Percentiles rank a stretch among this genome's conserved stretches.
These are phyloP conservation scores for Liodrosophila aerea DNA, from an alignment of 2,888 invertebrate species.

Conservation along the genomic window DNA sequence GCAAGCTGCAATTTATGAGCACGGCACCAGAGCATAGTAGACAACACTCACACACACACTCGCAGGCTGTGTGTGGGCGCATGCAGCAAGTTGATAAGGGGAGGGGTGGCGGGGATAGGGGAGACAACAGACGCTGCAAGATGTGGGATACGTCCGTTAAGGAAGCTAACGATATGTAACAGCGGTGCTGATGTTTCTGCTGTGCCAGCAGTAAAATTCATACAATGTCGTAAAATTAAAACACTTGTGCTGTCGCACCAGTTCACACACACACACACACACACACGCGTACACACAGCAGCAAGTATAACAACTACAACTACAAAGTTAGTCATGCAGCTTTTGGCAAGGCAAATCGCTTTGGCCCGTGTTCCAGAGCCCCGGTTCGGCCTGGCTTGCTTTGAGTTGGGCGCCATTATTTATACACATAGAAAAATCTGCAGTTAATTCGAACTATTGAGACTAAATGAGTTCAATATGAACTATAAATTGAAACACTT, in stretches of 20 bases:
- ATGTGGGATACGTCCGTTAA: constrained; percentile 76
- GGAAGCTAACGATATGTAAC: constrained; percentile 76
- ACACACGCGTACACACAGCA: constrained; percentile 15
- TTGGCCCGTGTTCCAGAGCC: constrained; percentile 48
- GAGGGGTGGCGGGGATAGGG: neutral
- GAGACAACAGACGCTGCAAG: constrained; percentile 9
- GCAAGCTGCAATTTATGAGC: constrained; percentile 76
- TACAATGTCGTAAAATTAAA: constrained; percentile 81
- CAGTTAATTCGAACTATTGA: no score
- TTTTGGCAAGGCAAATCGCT: constrained; percentile 77
- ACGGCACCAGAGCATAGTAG: constrained; percentile 50
- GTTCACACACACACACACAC: constrained; percentile 14
- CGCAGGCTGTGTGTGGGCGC: neutral
- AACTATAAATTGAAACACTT: no score
- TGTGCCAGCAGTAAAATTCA: constrained; percentile 80
- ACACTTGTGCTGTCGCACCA: constrained; percentile 75
- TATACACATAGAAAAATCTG: no score
- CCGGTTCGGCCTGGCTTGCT: neutral
- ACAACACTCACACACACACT: no score
- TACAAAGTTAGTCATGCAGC: constrained; percentile 75
- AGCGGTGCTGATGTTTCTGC: constrained; percentile 72
- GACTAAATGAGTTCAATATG: no score
- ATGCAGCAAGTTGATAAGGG: neutral
- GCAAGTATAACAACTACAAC: constrained; percentile 35
- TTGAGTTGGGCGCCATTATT: no score